These are phyloP conservation scores for Rhamphomyia laevipes DNA, from an alignment of 2,888 invertebrate genomes.

Conservation along the genomic window DNA sequence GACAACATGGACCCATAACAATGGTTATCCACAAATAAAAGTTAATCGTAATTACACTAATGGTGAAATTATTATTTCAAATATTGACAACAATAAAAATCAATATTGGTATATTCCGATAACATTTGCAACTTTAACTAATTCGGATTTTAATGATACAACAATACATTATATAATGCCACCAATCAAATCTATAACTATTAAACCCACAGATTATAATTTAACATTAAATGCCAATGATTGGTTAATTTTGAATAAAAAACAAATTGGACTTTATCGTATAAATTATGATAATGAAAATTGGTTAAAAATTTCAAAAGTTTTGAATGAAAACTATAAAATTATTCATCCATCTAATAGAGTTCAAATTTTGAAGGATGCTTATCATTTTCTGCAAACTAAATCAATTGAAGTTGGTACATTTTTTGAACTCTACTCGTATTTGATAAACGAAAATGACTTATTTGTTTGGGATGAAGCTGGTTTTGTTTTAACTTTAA, in stretches of 20 bases:
- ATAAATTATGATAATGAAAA: slow-evolving; percentile 58
- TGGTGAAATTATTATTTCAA: slow-evolving; percentile 42
- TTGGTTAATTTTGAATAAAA: slow-evolving; percentile 34
- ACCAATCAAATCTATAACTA: slow-evolving; percentile 21
- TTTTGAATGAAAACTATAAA: slow-evolving; percentile 47
- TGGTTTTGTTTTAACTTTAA: no score
- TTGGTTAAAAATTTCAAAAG: slow-evolving; percentile 50
- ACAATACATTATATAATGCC: slow-evolving; percentile 28
- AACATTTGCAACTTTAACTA: slow-evolving; percentile 27
- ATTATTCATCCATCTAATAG: slow-evolving; percentile 64
- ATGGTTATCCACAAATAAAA: slow-evolving; percentile 47
- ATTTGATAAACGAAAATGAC: no score
- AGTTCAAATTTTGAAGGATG: slow-evolving; percentile 78
- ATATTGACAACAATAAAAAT: slow-evolving; percentile 24
- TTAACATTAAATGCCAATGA: slow-evolving; percentile 23
- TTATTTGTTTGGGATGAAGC: no score
- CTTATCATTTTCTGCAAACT: slow-evolving; percentile 30
- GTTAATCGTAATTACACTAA: slow-evolving; percentile 40
- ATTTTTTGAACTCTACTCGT: no score
- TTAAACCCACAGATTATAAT: slow-evolving; percentile 21
- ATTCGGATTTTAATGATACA: slow-evolving; percentile 24
- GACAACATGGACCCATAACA: slow-evolving; percentile 49
- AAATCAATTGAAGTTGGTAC: no score
- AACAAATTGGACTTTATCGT: slow-evolving; percentile 42
- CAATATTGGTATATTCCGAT: slow-evolving; percentile 33